Percentiles rank a stretch among this genome's conserved stretches.
phyloP scores from a whole-genome alignment of 2,888 invertebrate genomes.

The Tachina lurida region DNA sequence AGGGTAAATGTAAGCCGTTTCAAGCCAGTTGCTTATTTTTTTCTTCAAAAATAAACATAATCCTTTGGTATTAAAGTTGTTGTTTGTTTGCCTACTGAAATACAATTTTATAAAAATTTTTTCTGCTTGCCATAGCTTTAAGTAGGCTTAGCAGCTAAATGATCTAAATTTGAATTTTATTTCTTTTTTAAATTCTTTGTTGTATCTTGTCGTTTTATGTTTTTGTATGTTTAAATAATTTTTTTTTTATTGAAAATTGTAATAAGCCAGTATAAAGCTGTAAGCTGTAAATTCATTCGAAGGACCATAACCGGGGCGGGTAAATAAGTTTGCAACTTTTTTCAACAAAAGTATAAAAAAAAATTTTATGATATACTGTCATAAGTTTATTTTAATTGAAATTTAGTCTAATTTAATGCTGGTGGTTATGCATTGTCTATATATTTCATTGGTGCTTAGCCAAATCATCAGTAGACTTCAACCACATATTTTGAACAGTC shows the following conservation, averaged over 20 bases:
- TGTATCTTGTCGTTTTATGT: background rate
- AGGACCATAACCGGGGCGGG: no score
- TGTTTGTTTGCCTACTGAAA: background rate
- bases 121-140: background rate
- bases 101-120: background rate
- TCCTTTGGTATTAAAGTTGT: background rate
- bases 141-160: background rate
- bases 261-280: no score
- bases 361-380: no score
- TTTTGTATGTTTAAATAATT: background rate
- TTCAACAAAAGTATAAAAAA: no score
- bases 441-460: no score
- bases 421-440: no score
- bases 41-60: background rate
- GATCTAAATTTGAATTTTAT: background rate
- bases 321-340: no score
- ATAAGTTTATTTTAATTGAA: no score
- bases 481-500: no score
- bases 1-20: background rate
- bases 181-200: background rate
- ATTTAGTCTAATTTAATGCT: no score
- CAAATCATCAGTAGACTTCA: no score
- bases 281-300: no score
- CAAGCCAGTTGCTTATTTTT: background rate
- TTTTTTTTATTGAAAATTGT: background rate